A percentile compares a stretch with the other conserved stretches of the same genome.
Conservation (phyloP, 2,888 invertebrate genomes). For the Sepioteuthis lessoniana region DNA sequence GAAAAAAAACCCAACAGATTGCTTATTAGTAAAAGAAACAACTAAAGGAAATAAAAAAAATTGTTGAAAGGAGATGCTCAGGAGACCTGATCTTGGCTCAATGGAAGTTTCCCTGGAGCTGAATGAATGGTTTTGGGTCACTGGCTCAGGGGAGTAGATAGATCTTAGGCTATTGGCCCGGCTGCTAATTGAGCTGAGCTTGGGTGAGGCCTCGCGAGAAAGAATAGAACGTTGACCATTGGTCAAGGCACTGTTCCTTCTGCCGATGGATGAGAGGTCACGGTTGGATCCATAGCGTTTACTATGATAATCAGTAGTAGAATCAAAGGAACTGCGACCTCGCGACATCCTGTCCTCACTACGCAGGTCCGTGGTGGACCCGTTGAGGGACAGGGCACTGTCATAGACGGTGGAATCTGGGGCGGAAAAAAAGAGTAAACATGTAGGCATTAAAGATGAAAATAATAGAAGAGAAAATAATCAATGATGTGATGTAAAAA, state of each 20-base stretch:
- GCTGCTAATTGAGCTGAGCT: slow-evolving; percentile 13
- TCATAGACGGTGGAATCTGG: slow-evolving; percentile 45
- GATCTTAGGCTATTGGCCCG: slow-evolving; percentile 34
- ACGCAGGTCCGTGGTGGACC: background rate
- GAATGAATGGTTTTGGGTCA: slow-evolving; percentile 14
- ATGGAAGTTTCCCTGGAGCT: slow-evolving; percentile 42
- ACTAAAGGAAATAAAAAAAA: background rate
- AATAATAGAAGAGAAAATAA: background rate
- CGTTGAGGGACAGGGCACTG: slow-evolving; percentile 25
- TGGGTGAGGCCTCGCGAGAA: slow-evolving; percentile 41
- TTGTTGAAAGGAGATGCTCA: background rate
- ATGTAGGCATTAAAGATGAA: background rate
- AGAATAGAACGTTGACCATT: slow-evolving; percentile 45
- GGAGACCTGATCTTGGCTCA: slow-evolving; percentile 44
- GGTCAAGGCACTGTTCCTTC: slow-evolving; percentile 35
- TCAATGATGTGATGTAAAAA: background rate
- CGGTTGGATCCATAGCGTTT: slow-evolving; percentile 39
- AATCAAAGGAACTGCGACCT: slow-evolving; percentile 40
- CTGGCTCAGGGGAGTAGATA: slow-evolving; percentile 39
- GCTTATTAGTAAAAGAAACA: background rate
- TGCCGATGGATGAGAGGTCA: background rate
- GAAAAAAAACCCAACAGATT: background rate
- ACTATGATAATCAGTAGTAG: slow-evolving; percentile 16
- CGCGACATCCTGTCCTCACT: slow-evolving; percentile 38
- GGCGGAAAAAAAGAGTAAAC: background rate